These are phyloP conservation scores for Hemibates koningsi DNA, from an alignment of 2,113 vertebrate species.

Conservation along the genomic window DNA sequence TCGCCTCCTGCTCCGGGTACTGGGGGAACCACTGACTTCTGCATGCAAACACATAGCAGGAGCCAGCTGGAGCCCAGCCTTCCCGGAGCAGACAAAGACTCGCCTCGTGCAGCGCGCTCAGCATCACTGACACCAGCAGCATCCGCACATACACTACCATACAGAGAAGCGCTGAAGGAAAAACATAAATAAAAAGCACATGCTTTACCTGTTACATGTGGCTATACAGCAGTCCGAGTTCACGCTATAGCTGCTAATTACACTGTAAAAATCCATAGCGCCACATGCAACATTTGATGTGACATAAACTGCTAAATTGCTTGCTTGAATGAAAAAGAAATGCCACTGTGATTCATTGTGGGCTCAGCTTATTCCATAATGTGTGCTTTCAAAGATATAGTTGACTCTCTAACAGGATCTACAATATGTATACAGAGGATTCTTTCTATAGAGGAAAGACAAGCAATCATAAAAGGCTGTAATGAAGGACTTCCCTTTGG, in stretches of 20 bases:
- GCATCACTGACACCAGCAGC: constrained; percentile 41
- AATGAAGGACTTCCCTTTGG: constrained; percentile 21
- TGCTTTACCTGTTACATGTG: not conserved
- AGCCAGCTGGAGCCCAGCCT: constrained; percentile 64
- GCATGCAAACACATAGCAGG: constrained; percentile 43
- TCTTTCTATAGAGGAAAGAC: not conserved
- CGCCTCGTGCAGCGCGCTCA: constrained; percentile 24
- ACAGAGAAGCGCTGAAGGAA: not conserved
- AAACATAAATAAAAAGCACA: not conserved
- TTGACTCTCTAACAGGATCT: not conserved
- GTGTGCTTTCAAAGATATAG: not conserved
- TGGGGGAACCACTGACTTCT: constrained; percentile 58
- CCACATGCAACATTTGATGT: not conserved
- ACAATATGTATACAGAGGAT: not conserved
- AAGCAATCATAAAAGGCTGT: not conserved
- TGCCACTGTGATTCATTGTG: not conserved
- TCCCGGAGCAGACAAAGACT: constrained; percentile 54
- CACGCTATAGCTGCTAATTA: not conserved
- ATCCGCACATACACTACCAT: constrained; percentile 1
- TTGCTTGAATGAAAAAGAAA: not conserved
- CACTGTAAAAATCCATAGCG: not conserved
- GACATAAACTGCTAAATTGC: not conserved
- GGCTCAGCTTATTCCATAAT: not conserved
- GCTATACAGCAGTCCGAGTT: not conserved
- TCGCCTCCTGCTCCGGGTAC: constrained; percentile 39